phyloP scores from a whole-genome alignment of 2,888 invertebrate genomes.

The Melikaiella ostensackeni region DNA sequence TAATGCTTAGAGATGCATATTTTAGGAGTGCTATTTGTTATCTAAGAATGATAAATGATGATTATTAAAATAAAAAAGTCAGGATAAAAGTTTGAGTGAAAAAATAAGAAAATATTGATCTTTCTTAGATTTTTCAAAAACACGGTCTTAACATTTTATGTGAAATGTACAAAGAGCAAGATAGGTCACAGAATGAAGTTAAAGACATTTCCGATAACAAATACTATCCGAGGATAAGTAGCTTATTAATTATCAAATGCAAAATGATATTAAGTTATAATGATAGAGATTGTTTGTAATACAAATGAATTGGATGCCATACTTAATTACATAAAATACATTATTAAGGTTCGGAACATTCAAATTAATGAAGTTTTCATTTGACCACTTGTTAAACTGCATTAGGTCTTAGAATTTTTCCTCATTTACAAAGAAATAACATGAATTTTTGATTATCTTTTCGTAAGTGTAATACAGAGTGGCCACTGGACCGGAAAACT shows the following conservation, averaged over 20 bases:
- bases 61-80: too few relatives aligned
- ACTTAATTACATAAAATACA: neutral
- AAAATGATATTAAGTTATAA: neutral
- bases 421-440: neutral
- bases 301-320: neutral
- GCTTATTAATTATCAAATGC: constrained; percentile 17
- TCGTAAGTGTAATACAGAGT: too few relatives aligned
- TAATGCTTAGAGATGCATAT: too few relatives aligned
- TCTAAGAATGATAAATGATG: too few relatives aligned
- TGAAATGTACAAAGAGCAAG: constrained; percentile 23
- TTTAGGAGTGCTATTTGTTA: too few relatives aligned
- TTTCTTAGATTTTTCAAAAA: neutral
- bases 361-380: too few relatives aligned
- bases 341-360: too few relatives aligned
- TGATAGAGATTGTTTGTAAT: neutral
- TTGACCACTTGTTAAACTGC: too few relatives aligned
- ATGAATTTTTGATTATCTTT: too few relatives aligned
- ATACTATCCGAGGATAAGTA: constrained; percentile 22
- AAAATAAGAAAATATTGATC: too few relatives aligned
- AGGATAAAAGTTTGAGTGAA: too few relatives aligned
- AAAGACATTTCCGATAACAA: neutral
- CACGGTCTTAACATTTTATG: neutral
- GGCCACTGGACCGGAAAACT: too few relatives aligned
- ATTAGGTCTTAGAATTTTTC: neutral
- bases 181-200: constrained; percentile 5